Percentiles rank a stretch among this genome's conserved stretches.
Conservation (phyloP, 2,888 invertebrate species). For the Cetonia aurata region DNA sequence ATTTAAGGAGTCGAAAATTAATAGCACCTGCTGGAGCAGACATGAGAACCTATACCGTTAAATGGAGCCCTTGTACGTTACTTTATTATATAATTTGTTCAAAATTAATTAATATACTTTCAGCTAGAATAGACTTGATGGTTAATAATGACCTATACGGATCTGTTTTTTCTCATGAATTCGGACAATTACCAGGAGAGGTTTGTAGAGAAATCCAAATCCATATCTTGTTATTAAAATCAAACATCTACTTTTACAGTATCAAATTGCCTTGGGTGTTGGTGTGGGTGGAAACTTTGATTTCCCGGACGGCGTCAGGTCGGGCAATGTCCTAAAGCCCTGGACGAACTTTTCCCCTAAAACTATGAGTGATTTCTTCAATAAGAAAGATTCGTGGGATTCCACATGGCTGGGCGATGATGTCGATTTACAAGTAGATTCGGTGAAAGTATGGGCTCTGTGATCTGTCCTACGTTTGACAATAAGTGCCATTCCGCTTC, state of each 20-base stretch:
- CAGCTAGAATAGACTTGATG: slow-evolving; percentile 20
- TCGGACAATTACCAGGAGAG: slow-evolving; percentile 22
- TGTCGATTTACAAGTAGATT: slow-evolving; percentile 67
- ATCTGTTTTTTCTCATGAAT: slow-evolving; percentile 13
- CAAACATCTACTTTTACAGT: slow-evolving; percentile 17
- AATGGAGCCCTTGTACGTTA: slow-evolving; percentile 74
- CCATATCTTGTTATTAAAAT: too few relatives aligned
- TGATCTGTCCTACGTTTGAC: slow-evolving; percentile 5
- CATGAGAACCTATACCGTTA: slow-evolving; percentile 75
- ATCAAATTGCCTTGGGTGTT: slow-evolving; percentile 70
- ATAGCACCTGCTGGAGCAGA: slow-evolving; percentile 59
- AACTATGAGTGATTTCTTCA: slow-evolving; percentile 74
- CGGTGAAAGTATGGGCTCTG: slow-evolving; percentile 68
- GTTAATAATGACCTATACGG: slow-evolving; percentile 25
- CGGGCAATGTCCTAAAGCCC: slow-evolving; percentile 70
- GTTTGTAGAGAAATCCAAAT: neutral
- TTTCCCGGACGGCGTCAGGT: slow-evolving; percentile 73
- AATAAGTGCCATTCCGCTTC: slow-evolving; percentile 25
- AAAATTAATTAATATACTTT: slow-evolving; percentile 7
- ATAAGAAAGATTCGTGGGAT: slow-evolving; percentile 70
- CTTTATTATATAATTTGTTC: neutral
- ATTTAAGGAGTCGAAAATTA: slow-evolving; percentile 56
- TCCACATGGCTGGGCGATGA: slow-evolving; percentile 70
- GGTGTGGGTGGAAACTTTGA: slow-evolving; percentile 77
- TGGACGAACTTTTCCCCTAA: slow-evolving; percentile 74